phyloP scores from a whole-genome alignment of 2,113 vertebrate genomes.

The Oxyura jamaicensis region DNA sequence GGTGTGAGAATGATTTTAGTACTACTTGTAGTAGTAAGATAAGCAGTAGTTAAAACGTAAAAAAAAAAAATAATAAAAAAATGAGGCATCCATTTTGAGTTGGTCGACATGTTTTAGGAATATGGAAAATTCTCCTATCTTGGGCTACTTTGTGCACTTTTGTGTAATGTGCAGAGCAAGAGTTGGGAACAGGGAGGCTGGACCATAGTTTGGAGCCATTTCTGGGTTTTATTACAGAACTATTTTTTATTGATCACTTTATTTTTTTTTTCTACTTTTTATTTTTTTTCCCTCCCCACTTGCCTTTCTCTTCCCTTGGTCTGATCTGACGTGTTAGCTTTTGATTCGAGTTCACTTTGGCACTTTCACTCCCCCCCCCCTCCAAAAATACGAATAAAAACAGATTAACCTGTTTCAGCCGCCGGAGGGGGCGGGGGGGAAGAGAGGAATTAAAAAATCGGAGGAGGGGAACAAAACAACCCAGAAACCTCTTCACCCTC shows the following conservation, averaged over 20 bases:
- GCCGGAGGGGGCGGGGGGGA: not conserved
- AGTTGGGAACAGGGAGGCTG: slow-evolving; percentile 41
- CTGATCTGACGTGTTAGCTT: slow-evolving; percentile 81
- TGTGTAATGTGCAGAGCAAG: slow-evolving; percentile 17
- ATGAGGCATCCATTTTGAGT: slow-evolving; percentile 95
- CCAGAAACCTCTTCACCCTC: not conserved
- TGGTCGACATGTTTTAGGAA: slow-evolving; percentile 92
- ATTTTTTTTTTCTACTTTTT: slow-evolving; percentile 66
- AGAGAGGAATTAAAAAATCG: too few species aligned
- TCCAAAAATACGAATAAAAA: slow-evolving; percentile 24
- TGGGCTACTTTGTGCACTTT: slow-evolving; percentile 66
- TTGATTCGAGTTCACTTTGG: slow-evolving; percentile 77
- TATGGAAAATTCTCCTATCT: slow-evolving; percentile 73
- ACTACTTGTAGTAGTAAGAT: slow-evolving; percentile 26
- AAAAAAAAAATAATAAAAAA: slow-evolving; percentile 49
- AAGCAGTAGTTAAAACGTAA: slow-evolving; percentile 63
- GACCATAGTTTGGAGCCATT: slow-evolving; percentile 26
- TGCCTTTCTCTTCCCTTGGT: slow-evolving; percentile 78
- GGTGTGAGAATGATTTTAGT: slow-evolving; percentile 36
- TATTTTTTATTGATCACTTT: slow-evolving; percentile 70
- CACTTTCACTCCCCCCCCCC: slow-evolving; percentile 77
- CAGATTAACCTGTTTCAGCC: slow-evolving; percentile 27
- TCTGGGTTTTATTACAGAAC: slow-evolving; percentile 34
- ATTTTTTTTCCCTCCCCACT: slow-evolving; percentile 34
- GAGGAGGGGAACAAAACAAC: not conserved